phyloP scores from a whole-genome alignment of 1,140 invertebrate genomes.

The Sarcophaga peregrina region DNA sequence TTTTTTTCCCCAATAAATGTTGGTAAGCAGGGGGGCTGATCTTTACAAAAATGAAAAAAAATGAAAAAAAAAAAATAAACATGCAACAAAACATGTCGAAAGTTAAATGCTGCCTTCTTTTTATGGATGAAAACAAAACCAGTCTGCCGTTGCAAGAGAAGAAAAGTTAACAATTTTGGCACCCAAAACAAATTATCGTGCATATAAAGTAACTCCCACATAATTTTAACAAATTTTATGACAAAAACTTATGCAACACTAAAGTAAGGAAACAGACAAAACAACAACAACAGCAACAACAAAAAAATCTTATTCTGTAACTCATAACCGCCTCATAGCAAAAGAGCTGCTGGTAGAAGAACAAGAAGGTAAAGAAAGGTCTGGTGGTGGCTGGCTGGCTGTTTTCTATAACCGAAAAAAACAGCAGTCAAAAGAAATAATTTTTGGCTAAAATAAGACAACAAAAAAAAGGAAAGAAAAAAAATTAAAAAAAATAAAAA shows the following conservation, averaged over 20 bases:
- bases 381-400: neutral
- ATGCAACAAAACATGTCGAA: neutral
- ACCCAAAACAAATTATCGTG: neutral
- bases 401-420: neutral
- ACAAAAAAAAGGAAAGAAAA: too few species aligned
- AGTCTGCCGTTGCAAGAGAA: neutral
- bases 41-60: neutral
- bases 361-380: neutral
- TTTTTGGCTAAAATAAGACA: neutral
- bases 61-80: neutral
- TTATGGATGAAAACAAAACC: neutral
- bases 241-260: conserved; percentile 14
- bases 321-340: too few species aligned
- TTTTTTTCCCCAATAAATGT: neutral
- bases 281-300: neutral
- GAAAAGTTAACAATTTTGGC: conserved; percentile 7
- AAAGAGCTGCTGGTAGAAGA: neutral
- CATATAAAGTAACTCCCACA: conserved; percentile 15
- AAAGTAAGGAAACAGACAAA: neutral
- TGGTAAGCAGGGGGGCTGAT: neutral
- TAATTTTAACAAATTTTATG: conserved; percentile 21
- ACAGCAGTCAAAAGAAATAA: neutral
- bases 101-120: neutral
- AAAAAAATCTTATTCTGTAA: neutral
- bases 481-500: too few species aligned